Evolutionary conservation across 2,888 invertebrate species (phyloP).

Genomic region (Netelia inedita): DNA sequence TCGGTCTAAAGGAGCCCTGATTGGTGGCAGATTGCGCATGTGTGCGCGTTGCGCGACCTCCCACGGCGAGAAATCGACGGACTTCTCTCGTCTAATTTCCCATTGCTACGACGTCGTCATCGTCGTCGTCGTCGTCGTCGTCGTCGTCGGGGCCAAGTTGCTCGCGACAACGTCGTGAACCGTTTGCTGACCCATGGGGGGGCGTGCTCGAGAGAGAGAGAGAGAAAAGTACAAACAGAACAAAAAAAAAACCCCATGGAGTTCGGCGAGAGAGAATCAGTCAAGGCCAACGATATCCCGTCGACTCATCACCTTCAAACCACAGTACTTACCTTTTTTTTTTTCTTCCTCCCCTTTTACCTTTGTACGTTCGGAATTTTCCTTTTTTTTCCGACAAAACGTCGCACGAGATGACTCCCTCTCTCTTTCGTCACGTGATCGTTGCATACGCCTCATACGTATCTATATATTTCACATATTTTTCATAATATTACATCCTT

Average conservation of each 20-base stretch:
- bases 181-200: constrained; percentile 59
- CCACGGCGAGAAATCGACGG: constrained; percentile 73
- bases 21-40: constrained; percentile 61
- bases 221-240: constrained; percentile 63
- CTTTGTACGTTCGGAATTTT: neutral
- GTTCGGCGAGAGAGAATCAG: constrained; percentile 67
- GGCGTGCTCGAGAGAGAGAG: constrained; percentile 29
- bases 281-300: constrained; percentile 61
- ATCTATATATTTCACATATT: constrained; percentile 10
- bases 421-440: constrained; percentile 54
- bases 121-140: neutral
- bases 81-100: constrained; percentile 50
- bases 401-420: constrained; percentile 16
- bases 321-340: constrained; percentile 18
- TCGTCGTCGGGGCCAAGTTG: constrained; percentile 12
- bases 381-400: constrained; percentile 27
- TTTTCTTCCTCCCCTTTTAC: neutral
- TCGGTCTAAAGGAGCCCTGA: constrained; percentile 72
- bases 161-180: constrained; percentile 27
- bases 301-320: constrained; percentile 62
- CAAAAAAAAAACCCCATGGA: constrained; percentile 55
- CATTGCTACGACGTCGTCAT: constrained; percentile 61
- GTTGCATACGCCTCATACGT: constrained; percentile 45
- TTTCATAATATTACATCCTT: too few species aligned
- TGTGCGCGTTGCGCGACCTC: constrained; percentile 49